Evolutionary conservation across 2,113 vertebrate species (phyloP).

Genomic region (Cariama cristata): DNA sequence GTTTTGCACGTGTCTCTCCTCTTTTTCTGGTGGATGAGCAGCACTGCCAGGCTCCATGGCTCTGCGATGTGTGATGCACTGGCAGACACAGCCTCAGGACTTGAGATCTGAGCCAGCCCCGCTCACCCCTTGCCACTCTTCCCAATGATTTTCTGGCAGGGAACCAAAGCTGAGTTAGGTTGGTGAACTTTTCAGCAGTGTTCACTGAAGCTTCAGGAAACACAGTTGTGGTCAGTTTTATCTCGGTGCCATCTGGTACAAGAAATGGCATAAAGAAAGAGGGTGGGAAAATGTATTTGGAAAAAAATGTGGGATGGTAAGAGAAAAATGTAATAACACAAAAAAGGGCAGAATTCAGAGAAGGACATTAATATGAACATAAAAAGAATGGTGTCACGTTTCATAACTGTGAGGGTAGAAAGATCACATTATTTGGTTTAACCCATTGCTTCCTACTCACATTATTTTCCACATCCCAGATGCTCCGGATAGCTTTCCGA

Average conservation of each 20-base stretch:
- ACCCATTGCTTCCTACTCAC: not conserved
- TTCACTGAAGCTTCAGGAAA: not conserved
- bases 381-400: not conserved
- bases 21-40: not conserved
- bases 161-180: not conserved
- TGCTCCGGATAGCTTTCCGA: not conserved
- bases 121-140: accelerated
- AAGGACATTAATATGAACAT: not conserved
- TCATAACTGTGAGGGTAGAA: not conserved
- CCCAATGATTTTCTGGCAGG: not conserved
- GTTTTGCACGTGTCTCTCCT: not conserved
- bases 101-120: not conserved
- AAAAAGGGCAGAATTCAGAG: not conserved
- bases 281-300: not conserved
- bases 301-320: not conserved
- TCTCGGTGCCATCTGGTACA: not conserved
- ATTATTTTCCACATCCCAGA: not conserved
- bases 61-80: not conserved
- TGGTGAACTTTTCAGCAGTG: not conserved
- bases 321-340: not conserved
- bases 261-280: not conserved
- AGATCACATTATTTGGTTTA: not conserved
- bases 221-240: not conserved
- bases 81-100: not conserved
- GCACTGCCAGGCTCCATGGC: accelerated